Conservation (phyloP, 2,113 vertebrate genomes). For the Thinocorus orbignyianus region DNA sequence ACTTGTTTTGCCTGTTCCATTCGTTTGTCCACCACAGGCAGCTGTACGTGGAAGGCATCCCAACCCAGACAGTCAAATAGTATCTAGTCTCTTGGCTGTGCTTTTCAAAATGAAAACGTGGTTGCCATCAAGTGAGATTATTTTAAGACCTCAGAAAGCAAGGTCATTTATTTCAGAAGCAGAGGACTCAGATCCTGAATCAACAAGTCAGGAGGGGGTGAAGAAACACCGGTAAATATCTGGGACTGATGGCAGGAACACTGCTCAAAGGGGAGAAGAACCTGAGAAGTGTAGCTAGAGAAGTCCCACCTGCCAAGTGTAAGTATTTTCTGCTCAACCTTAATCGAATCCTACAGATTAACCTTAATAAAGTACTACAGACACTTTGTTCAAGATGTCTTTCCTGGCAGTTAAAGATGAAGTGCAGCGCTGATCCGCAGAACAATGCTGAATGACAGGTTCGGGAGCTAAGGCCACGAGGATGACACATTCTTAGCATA, state of each 20-base stretch:
- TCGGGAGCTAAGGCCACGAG: neutral
- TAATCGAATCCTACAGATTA: neutral
- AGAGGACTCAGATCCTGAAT: neutral
- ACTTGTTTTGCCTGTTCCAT: no score
- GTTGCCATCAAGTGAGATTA: neutral
- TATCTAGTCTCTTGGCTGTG: neutral
- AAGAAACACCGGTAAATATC: neutral
- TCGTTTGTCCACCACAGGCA: no score
- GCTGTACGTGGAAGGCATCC: no score
- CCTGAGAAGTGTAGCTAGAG: rapidly evolving
- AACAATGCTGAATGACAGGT: neutral
- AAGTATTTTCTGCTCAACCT: neutral
- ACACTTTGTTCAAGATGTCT: neutral
- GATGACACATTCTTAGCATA: conserved; percentile 13
- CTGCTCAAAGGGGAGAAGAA: neutral
- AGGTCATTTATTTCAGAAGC: neutral
- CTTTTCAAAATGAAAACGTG: neutral
- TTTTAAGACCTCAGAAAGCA: neutral
- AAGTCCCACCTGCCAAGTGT: neutral
- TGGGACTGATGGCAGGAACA: neutral
- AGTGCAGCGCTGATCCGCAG: neutral
- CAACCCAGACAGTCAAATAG: neutral
- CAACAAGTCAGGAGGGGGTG: neutral
- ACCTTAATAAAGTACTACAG: neutral
- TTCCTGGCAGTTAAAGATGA: neutral